phyloP scores from a whole-genome alignment of 2,888 invertebrate species.

The Zeuzera pyrina region DNA sequence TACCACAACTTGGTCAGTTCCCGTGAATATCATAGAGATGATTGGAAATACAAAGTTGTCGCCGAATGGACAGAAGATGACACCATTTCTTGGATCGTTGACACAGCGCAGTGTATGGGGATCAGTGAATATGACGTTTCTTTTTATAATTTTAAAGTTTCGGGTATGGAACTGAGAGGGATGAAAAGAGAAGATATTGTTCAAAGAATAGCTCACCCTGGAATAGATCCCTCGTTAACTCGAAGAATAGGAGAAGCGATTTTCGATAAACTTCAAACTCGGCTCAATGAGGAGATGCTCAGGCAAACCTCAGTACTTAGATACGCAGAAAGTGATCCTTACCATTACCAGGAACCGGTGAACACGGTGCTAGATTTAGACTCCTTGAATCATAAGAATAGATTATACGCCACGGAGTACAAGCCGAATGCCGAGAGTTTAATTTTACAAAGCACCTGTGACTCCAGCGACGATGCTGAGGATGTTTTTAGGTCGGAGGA shows the following conservation, averaged over 20 bases:
- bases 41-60: slow-evolving; percentile 69
- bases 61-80: slow-evolving; percentile 72
- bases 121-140: slow-evolving; percentile 55
- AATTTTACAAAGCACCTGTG: slow-evolving; percentile 29
- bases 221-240: slow-evolving; percentile 36
- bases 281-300: slow-evolving; percentile 43
- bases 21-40: slow-evolving; percentile 48
- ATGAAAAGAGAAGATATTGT: slow-evolving; percentile 53
- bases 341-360: slow-evolving; percentile 37
- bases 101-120: slow-evolving; percentile 44
- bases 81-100: slow-evolving; percentile 69
- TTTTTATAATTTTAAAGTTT: slow-evolving; percentile 52
- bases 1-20: slow-evolving; percentile 56
- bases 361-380: slow-evolving; percentile 55
- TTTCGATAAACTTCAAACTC: slow-evolving; percentile 47
- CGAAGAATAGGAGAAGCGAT: slow-evolving; percentile 45
- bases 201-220: slow-evolving; percentile 41
- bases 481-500: slow-evolving; percentile 49
- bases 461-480: slow-evolving; percentile 61
- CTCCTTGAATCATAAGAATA: slow-evolving; percentile 43
- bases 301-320: slow-evolving; percentile 43
- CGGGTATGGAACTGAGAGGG: slow-evolving; percentile 43
- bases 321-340: slow-evolving; percentile 45
- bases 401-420: slow-evolving; percentile 43
- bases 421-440: slow-evolving; percentile 43